Evolutionary conservation across 2,113 vertebrate species (phyloP).

Genomic region (Scortum barcoo): DNA sequence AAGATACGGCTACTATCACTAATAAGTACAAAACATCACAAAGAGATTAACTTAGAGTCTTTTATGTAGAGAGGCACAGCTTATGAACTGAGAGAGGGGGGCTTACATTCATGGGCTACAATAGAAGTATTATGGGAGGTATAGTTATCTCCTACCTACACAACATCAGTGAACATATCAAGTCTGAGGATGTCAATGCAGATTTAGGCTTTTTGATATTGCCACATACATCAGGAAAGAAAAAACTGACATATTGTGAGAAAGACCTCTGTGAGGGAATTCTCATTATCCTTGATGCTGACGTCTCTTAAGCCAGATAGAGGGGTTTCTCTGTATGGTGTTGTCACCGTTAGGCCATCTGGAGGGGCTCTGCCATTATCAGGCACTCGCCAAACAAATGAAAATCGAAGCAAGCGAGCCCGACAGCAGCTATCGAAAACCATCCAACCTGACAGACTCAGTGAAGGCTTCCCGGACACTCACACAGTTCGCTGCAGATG

Average conservation of each 20-base stretch:
- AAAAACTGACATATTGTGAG: neutral
- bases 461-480: conserved; percentile 47
- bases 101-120: neutral
- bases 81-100: neutral
- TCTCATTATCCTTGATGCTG: conserved; percentile 14
- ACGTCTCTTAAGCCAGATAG: conserved; percentile 53
- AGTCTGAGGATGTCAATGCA: neutral
- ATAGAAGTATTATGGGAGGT: neutral
- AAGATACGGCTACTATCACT: neutral
- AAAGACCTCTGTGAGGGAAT: neutral
- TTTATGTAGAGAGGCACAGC: neutral
- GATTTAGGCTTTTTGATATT: conserved; percentile 1
- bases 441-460: conserved; percentile 59
- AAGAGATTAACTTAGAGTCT: neutral
- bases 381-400: conserved; percentile 55
- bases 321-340: conserved; percentile 32
- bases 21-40: neutral
- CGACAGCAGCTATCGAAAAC: conserved; percentile 47
- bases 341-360: conserved; percentile 58
- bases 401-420: conserved; percentile 45
- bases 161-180: neutral
- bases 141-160: neutral
- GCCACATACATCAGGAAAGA: neutral
- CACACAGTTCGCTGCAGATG: conserved; percentile 56
- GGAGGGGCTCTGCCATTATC: conserved; percentile 45